Conservation (phyloP, 2,888 invertebrate genomes). For the Bellardia pandia region DNA sequence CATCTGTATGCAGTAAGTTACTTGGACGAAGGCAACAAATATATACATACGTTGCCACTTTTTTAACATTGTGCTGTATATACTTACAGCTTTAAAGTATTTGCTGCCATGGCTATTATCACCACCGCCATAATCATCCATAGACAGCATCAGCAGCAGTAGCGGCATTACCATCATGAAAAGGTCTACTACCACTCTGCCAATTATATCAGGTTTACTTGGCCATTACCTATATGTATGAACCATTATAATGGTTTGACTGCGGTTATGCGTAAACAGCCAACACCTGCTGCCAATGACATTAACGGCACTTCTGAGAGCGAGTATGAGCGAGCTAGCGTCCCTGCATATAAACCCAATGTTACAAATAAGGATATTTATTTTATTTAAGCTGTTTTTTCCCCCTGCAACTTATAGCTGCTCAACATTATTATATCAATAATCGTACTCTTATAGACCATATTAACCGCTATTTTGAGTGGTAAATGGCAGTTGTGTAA, state of each 20-base stretch:
- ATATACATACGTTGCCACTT: neutral
- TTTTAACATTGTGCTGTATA: constrained; percentile 12
- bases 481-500: constrained; percentile 56
- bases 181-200: neutral
- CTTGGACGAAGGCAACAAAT: neutral
- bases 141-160: constrained; percentile 5
- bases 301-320: constrained; percentile 81
- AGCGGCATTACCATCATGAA: constrained; percentile 11
- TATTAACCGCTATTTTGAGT: constrained; percentile 60
- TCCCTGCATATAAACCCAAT: neutral
- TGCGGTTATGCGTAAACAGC: constrained; percentile 65
- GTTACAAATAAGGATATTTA: constrained; percentile 1
- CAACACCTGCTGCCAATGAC: constrained; percentile 77
- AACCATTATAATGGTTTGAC: constrained; percentile 59
- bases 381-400: neutral
- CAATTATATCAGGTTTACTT: neutral
- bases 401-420: neutral
- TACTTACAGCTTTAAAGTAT: constrained; percentile 24
- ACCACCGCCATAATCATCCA: constrained; percentile 35
- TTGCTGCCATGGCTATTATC: constrained; percentile 57
- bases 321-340: constrained; percentile 24
- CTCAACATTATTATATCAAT: constrained; percentile 2
- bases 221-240: neutral
- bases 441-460: constrained; percentile 30
- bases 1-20: neutral